Evolutionary conservation across 2,888 invertebrate species (phyloP).

Genomic region (Eupsilia transversa): DNA sequence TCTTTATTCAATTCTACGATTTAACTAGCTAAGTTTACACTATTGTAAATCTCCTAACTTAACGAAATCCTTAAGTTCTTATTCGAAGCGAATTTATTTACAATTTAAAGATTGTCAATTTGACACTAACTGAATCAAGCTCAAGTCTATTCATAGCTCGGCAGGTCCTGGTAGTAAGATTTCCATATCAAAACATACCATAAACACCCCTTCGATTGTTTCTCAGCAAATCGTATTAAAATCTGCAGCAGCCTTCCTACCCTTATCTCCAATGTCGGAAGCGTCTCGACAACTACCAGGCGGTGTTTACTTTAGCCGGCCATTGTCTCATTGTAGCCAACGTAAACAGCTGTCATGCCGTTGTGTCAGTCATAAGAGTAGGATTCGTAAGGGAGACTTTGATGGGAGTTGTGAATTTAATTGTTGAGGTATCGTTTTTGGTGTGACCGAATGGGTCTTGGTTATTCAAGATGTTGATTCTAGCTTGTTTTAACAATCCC

Average conservation of each 20-base stretch:
- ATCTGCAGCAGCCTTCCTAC: conserved; percentile 2
- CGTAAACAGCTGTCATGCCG: conserved; percentile 39
- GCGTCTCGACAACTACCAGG: conserved; percentile 27
- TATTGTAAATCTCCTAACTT: background rate
- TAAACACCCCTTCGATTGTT: background rate
- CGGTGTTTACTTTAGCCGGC: conserved; percentile 54
- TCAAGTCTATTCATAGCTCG: background rate
- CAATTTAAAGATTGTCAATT: background rate
- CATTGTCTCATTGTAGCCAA: conserved; percentile 56
- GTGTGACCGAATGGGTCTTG: background rate
- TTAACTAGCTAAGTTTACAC: too few relatives aligned
- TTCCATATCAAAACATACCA: background rate
- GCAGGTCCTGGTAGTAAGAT: background rate
- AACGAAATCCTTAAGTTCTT: background rate
- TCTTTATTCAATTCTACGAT: background rate
- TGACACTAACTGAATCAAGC: background rate
- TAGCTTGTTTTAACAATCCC: too few relatives aligned
- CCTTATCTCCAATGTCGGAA: conserved; percentile 54
- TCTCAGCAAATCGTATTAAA: conserved; percentile 18
- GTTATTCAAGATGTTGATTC: background rate
- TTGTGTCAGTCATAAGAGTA: conserved; percentile 7
- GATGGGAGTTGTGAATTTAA: conserved; percentile 21
- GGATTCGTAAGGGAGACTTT: background rate
- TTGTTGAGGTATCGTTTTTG: background rate
- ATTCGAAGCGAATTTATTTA: background rate